Evolutionary conservation across 2,888 invertebrate genomes (phyloP), one percentile per base, ranked within the genome.

Genomic region (Arctia plantaginis): DNA sequence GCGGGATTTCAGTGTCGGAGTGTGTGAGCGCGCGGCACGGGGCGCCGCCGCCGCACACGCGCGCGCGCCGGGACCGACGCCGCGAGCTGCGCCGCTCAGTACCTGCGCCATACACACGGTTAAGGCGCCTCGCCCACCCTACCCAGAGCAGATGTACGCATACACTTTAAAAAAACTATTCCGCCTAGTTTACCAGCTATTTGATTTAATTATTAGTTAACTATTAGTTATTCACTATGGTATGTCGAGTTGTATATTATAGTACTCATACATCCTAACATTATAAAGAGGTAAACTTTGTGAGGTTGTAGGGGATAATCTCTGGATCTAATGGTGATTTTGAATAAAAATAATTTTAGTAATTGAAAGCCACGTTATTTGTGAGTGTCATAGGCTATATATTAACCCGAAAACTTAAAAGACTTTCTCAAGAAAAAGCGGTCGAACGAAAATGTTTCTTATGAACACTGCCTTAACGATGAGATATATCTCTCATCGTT

Each of bases 1-100:
- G 90, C 95, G 96, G 92, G 94, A 94, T 86, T 89, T 96, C 95
- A 94, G 94, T 90, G 94, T 95, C 95, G 93, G 94, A 90, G 94
- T 92, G 95, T 82, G 94, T 80, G 94, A 92, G 90, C 82, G 91
- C 82, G 87, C 95, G 94, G 88, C 94, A 93, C 88, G 90, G 82
- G 93, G 92, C 87, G 89, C 92, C 91, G 88, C 91, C 88, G 87
- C 90, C 88, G 93, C 94, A 94, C 93, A 94, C 87, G 89, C 95
- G 94, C 91, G 94, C 85, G 90, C 95, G 94, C 92, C 96, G 90
- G 88, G 95, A 94, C 86, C 95, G 90, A 81, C 96, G 95, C 89
- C 96, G 94, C 90, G 95, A 95, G 86, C 91, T 89, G 82, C 93
- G 91, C 73, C 94, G 93, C 90, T 93, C 93, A 87, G 93, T 93